These are phyloP conservation scores for Momotus momota DNA, from an alignment of 2,797 vertebrate species.

Conservation along the genomic window DNA sequence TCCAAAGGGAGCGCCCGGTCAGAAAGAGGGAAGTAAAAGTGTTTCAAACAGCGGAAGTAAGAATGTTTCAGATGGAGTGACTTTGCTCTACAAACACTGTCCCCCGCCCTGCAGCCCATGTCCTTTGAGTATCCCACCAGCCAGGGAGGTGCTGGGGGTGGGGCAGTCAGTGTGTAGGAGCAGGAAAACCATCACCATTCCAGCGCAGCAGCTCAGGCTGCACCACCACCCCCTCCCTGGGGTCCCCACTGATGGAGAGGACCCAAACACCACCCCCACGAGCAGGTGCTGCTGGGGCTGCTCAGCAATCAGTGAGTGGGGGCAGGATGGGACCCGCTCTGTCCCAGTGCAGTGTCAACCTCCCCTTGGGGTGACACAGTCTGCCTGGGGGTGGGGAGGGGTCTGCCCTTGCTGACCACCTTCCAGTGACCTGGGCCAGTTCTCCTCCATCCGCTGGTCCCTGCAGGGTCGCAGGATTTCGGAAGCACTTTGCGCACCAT, in stretches of 20 bases:
- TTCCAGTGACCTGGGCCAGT: not conserved
- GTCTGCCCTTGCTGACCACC: not conserved
- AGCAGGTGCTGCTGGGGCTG: not conserved
- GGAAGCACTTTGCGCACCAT: not conserved
- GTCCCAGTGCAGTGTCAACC: not conserved
- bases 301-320: not conserved
- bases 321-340: not conserved
- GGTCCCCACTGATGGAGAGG: not conserved
- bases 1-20: too few species aligned
- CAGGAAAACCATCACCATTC: rapidly evolving
- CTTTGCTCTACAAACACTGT: not conserved
- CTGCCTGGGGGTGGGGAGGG: rapidly evolving
- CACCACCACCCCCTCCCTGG: not conserved
- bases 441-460: not conserved
- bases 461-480: not conserved
- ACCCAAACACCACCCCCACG: rapidly evolving
- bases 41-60: too few species aligned
- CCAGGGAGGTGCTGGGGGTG: rapidly evolving
- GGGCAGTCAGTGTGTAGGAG: not conserved
- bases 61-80: too few species aligned
- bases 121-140: rapidly evolving
- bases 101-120: not conserved
- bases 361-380: not conserved
- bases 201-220: not conserved
- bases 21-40: too few species aligned